Percentiles rank a stretch among this genome's conserved stretches.
Conservation (phyloP, 2,888 invertebrate species). For the Drosophila mettleri region DNA sequence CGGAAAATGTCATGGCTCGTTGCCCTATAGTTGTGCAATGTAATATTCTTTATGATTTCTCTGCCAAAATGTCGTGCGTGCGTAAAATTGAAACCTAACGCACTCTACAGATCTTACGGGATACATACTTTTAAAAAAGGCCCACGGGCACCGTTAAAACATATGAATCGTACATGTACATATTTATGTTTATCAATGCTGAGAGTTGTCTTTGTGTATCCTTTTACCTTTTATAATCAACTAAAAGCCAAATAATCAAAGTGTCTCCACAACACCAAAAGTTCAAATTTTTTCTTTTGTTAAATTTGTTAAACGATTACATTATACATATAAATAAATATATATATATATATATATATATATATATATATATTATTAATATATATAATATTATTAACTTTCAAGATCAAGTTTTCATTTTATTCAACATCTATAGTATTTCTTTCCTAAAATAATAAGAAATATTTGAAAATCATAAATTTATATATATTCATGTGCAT, state of each 20-base stretch:
- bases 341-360: too few species aligned
- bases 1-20: constrained; percentile 52
- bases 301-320: too few species aligned
- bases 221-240: constrained; percentile 66
- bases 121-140: constrained; percentile 31
- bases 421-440: too few species aligned
- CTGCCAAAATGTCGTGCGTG: constrained; percentile 68
- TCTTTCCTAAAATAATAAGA: too few species aligned
- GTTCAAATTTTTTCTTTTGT: too few species aligned
- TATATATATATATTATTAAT: too few species aligned
- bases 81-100: constrained; percentile 68
- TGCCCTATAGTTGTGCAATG: constrained; percentile 67
- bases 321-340: too few species aligned
- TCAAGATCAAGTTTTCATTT: too few species aligned
- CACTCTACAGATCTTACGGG: constrained; percentile 40
- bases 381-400: too few species aligned
- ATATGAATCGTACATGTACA: constrained; percentile 16
- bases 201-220: constrained; percentile 17
- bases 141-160: constrained; percentile 48
- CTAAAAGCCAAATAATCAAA: constrained; percentile 77
- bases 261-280: constrained; percentile 64
- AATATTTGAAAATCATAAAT: too few species aligned
- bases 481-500: too few species aligned
- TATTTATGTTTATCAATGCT: constrained; percentile 7
- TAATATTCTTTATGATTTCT: constrained; percentile 74